A percentile compares a stretch with the other conserved stretches of the same genome.
Evolutionary conservation across 2,888 invertebrate genomes (phyloP).

Genomic region (Torymus texanus): DNA sequence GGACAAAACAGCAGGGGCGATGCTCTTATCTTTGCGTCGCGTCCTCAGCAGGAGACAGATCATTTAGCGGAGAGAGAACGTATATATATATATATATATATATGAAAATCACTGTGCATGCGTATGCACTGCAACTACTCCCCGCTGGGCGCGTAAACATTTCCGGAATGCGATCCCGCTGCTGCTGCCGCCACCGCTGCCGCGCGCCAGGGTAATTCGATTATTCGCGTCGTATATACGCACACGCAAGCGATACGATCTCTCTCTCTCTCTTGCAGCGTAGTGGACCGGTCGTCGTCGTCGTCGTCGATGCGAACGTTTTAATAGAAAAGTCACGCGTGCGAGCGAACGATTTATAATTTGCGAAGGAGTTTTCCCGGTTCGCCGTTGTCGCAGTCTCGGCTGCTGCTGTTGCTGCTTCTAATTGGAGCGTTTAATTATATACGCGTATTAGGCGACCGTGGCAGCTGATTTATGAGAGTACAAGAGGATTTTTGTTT

Average conservation of each 20-base stretch:
- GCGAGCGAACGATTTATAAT: background rate
- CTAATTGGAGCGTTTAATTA: constrained; percentile 35
- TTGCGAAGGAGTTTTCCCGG: background rate
- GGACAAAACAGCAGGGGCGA: too few relatives aligned
- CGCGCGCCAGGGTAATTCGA: constrained; percentile 36
- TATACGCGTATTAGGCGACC: background rate
- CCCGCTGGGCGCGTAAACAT: constrained; percentile 20
- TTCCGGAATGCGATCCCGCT: constrained; percentile 42
- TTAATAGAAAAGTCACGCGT: constrained; percentile 53
- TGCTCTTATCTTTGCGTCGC: too few relatives aligned
- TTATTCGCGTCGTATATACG: constrained; percentile 21
- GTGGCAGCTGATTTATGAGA: constrained; percentile 8
- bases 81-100: too few relatives aligned
- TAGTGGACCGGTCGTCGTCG: constrained; percentile 36
- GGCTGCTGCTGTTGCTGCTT: constrained; percentile 8
- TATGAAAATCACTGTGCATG: background rate
- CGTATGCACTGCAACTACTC: background rate
- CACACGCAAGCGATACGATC: background rate
- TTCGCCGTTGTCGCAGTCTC: background rate
- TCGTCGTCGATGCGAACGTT: constrained; percentile 52
- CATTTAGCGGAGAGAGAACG: too few relatives aligned
- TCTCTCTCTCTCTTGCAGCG: background rate
- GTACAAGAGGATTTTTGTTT: too few relatives aligned
- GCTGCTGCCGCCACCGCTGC: background rate
- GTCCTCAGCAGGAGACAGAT: too few relatives aligned